A percentile compares a stretch with the other conserved stretches of the same genome.
phyloP scores from a whole-genome alignment of 1,140 invertebrate species.

The Popillia japonica region DNA sequence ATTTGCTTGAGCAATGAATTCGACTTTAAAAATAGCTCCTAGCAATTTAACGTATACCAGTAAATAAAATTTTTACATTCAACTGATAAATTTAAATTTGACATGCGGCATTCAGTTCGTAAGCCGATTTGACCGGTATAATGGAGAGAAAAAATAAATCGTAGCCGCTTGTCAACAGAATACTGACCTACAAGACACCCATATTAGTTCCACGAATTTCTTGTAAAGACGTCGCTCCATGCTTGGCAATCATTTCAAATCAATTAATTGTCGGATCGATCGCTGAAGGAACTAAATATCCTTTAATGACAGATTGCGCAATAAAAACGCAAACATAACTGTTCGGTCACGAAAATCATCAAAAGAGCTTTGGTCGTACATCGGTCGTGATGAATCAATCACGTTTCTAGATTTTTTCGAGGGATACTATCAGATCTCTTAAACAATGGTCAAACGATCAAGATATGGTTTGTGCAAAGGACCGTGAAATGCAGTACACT shows the following conservation, averaged over 20 bases:
- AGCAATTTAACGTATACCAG: neutral
- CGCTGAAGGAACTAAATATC: neutral
- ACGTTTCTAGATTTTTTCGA: slow-evolving; percentile 5
- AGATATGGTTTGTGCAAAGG: neutral
- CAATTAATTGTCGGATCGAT: neutral
- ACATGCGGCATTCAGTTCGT: neutral
- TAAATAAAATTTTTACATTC: neutral
- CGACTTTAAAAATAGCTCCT: neutral
- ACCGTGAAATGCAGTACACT: neutral
- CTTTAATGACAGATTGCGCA: neutral
- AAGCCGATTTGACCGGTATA: neutral
- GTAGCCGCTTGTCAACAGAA: neutral
- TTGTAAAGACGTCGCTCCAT: neutral
- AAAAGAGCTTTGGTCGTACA: neutral
- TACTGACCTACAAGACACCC: neutral
- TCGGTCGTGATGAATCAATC: slow-evolving; percentile 34
- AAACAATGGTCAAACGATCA: neutral
- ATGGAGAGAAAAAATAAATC: neutral
- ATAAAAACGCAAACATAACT: slow-evolving; percentile 36
- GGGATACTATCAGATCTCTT: no score
- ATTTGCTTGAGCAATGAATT: no score
- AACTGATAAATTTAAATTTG: neutral
- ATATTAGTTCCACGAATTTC: slow-evolving; percentile 5
- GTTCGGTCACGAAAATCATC: slow-evolving; percentile 36
- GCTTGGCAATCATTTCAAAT: neutral